Percentiles rank a stretch among this genome's conserved stretches.
Evolutionary conservation across 2,113 vertebrate species (phyloP).

Genomic region (Miniopterus natalensis): DNA sequence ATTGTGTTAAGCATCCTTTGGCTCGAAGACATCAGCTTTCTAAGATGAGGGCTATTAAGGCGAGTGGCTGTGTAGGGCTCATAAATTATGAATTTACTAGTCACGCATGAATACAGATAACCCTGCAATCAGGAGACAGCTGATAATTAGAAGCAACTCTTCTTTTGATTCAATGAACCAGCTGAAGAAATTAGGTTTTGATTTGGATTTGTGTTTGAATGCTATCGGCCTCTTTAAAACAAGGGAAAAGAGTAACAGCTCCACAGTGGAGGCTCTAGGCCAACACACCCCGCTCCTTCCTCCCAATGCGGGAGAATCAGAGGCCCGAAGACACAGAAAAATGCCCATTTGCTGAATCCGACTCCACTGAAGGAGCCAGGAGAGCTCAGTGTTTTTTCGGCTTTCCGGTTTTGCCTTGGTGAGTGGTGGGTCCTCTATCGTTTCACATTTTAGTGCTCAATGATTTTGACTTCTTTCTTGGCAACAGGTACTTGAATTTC

Average conservation of each 20-base stretch:
- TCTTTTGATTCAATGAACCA: constrained; percentile 66
- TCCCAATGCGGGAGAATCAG: not conserved
- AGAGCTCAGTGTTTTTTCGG: not conserved
- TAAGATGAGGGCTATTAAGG: constrained; percentile 47
- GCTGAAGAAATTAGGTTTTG: constrained; percentile 43
- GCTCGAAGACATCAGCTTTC: constrained; percentile 13
- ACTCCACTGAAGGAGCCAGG: not conserved
- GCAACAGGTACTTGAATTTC: not conserved
- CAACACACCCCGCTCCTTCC: not conserved
- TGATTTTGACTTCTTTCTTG: not conserved
- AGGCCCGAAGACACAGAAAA: not conserved
- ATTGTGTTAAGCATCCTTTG: constrained; percentile 24
- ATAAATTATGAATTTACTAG: constrained; percentile 74
- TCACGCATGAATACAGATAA: constrained; percentile 67
- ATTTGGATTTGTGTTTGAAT: constrained; percentile 46
- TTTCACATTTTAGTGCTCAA: not conserved
- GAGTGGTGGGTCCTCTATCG: not conserved
- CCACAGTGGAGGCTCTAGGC: not conserved
- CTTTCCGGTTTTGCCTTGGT: not conserved
- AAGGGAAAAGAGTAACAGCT: not conserved
- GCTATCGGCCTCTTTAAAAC: not conserved
- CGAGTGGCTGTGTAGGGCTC: constrained; percentile 48
- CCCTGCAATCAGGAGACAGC: constrained; percentile 44
- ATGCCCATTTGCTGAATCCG: not conserved
- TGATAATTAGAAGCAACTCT: constrained; percentile 69